Percentiles rank a stretch among this genome's conserved stretches.
Evolutionary conservation across 2,888 invertebrate species (phyloP).

Genomic region (Ischnura elegans): DNA sequence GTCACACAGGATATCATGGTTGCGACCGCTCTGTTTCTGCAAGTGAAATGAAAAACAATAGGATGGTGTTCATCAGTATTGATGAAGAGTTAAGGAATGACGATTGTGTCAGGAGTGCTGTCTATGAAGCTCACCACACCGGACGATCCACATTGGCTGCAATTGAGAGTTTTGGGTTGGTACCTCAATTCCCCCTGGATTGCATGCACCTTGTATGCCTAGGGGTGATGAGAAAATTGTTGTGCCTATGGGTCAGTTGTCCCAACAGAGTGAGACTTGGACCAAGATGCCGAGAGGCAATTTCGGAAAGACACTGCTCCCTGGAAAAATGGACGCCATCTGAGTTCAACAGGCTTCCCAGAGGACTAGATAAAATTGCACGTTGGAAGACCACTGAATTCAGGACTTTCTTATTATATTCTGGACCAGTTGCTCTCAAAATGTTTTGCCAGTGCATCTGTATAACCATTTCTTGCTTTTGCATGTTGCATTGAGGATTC

Average conservation of each 20-base stretch:
- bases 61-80: too few relatives aligned
- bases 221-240: background rate
- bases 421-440: background rate
- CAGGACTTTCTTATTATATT: background rate
- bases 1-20: too few relatives aligned
- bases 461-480: background rate
- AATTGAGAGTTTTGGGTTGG: background rate
- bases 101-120: too few relatives aligned
- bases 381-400: background rate
- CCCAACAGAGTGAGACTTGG: too few relatives aligned
- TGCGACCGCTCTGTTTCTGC: too few relatives aligned
- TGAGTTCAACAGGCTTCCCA: background rate
- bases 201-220: background rate
- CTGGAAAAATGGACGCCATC: background rate
- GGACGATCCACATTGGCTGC: background rate
- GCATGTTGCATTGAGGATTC: background rate
- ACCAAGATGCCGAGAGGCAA: too few relatives aligned
- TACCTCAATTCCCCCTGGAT: background rate
- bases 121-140: background rate
- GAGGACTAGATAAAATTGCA: background rate
- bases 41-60: too few relatives aligned
- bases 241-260: background rate
- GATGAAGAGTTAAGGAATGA: too few relatives aligned
- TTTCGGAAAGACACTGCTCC: too few relatives aligned
- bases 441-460: background rate